Percentiles rank a stretch among this genome's conserved stretches.
These are phyloP conservation scores for Diphyllodes magnificus DNA, from an alignment of 2,113 vertebrate species.

Conservation along the genomic window DNA sequence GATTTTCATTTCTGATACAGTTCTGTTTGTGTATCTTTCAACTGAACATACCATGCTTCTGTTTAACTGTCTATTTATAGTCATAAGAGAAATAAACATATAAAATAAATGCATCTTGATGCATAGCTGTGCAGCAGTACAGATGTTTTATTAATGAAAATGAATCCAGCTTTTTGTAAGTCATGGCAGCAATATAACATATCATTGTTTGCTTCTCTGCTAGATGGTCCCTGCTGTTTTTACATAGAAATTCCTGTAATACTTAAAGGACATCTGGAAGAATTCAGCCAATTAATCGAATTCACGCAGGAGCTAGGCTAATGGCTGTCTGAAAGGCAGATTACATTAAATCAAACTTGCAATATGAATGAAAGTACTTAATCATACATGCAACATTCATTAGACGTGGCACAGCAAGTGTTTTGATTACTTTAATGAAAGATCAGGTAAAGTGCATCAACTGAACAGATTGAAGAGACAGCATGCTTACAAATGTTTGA, in stretches of 20 bases:
- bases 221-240: conserved; percentile 79
- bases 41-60: conserved; percentile 54
- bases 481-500: conserved; percentile 84
- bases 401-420: conserved; percentile 79
- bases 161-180: conserved; percentile 82
- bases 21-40: conserved; percentile 42
- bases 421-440: conserved; percentile 86
- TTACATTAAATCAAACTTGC: conserved; percentile 85
- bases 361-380: conserved; percentile 85
- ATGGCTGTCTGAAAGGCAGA: conserved; percentile 84
- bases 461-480: conserved; percentile 81
- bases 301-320: conserved; percentile 78
- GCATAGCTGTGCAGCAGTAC: conserved; percentile 77
- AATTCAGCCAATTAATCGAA: conserved; percentile 86
- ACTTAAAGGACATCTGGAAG: conserved; percentile 87
- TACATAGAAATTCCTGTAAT: conserved; percentile 85
- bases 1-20: conserved; percentile 58
- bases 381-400: conserved; percentile 86
- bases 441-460: conserved; percentile 85
- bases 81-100: conserved; percentile 75
- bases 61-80: conserved; percentile 73
- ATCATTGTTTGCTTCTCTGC: conserved; percentile 79
- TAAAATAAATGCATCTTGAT: conserved; percentile 81
- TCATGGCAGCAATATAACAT: conserved; percentile 80
- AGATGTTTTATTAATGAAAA: conserved; percentile 87